Conservation (phyloP, 37 sponge, comb jelly and placozoan genomes). For the Lycopodina hypogea region DNA sequence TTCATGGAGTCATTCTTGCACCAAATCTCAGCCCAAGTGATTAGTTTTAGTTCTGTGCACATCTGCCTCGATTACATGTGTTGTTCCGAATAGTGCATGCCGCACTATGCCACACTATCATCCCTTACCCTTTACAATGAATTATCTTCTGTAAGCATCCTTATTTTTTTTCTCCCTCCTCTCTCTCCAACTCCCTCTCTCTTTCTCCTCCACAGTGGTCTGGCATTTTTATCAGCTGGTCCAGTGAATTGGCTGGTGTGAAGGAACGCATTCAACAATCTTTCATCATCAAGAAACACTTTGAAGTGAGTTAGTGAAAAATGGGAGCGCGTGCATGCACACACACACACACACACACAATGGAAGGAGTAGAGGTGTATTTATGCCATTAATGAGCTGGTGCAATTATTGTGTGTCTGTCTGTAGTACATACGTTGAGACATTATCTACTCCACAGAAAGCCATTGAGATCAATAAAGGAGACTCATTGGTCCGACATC, state of each 20-base stretch:
- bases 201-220: no score
- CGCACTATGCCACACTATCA: background rate
- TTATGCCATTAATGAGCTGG: background rate
- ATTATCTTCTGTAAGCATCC: no score
- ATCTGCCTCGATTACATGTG: background rate
- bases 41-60: no score
- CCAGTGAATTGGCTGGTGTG: conserved; percentile 55
- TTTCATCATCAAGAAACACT: conserved; percentile 64
- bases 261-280: conserved; percentile 65
- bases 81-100: background rate
- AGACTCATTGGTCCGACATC: conserved; percentile 28
- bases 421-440: no score
- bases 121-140: no score
- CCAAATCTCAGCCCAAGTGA: no score
- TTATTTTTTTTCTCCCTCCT: no score
- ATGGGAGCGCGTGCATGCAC: background rate
- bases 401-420: background rate
- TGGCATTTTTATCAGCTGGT: conserved; percentile 35
- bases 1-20: no score
- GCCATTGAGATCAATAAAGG: conserved; percentile 50
- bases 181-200: no score
- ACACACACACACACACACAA: background rate
- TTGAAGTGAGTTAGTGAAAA: conserved; percentile 36
- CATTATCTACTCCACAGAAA: conserved; percentile 41
- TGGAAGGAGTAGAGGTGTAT: background rate